phyloP scores from a whole-genome alignment of 2,113 vertebrate genomes.

The Spea multiplicata region DNA sequence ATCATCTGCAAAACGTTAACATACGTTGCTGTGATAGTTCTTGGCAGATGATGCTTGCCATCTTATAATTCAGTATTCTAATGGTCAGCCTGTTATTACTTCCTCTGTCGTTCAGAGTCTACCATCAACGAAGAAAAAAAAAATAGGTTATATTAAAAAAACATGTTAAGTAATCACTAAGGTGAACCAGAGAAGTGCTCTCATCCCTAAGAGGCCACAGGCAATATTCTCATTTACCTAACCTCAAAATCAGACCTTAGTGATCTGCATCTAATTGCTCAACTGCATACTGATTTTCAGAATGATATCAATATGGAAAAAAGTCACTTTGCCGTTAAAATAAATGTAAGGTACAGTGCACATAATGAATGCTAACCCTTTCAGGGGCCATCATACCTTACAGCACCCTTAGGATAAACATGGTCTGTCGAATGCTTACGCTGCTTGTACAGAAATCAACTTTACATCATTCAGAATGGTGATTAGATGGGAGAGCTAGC shows the following conservation, averaged over 20 bases:
- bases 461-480: no score
- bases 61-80: neutral
- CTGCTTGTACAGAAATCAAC: no score
- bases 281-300: neutral
- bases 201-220: neutral
- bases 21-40: neutral
- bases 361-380: no score
- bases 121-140: neutral
- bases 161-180: conserved; percentile 6
- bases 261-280: conserved; percentile 2
- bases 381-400: no score
- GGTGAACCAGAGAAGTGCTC: neutral
- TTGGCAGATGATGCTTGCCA: neutral
- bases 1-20: conserved; percentile 17
- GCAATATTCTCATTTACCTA: neutral
- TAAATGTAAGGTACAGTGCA: neutral
- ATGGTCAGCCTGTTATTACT: neutral
- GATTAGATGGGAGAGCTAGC: no score
- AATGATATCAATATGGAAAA: neutral
- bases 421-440: no score
- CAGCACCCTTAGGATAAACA: no score
- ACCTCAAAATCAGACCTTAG: neutral
- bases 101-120: neutral
- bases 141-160: neutral
- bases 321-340: neutral